Conservation (phyloP, 1,140 invertebrate genomes). For the Drosophila sp. region DNA sequence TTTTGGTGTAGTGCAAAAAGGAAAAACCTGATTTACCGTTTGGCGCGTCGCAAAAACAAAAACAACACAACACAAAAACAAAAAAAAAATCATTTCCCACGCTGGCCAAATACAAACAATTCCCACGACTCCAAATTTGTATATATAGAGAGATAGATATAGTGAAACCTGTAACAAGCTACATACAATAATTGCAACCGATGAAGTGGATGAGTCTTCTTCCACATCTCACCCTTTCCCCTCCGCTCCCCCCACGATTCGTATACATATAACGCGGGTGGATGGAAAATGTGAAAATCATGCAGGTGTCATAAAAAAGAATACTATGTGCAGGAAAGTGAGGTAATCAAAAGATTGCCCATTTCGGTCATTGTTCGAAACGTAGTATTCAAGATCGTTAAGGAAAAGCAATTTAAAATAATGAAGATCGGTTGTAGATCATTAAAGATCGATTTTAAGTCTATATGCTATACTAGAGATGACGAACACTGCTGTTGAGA, state of each 20-base stretch:
- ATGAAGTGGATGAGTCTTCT: constrained; percentile 51
- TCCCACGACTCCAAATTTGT: constrained; percentile 81
- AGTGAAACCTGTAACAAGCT: constrained; percentile 73
- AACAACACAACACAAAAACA: constrained; percentile 25
- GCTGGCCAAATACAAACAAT: constrained; percentile 68
- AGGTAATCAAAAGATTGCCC: constrained; percentile 46
- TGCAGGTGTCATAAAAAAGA: constrained; percentile 75
- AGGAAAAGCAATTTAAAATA: constrained; percentile 49
- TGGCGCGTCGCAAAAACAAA: constrained; percentile 34
- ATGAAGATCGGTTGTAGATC: constrained; percentile 48
- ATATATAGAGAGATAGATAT: constrained; percentile 66
- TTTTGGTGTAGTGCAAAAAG: constrained; percentile 44
- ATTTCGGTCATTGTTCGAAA: neutral
- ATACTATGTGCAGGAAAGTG: constrained; percentile 13
- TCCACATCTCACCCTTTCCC: neutral
- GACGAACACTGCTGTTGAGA: constrained; percentile 6
- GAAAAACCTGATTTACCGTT: constrained; percentile 79
- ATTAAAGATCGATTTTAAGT: constrained; percentile 36
- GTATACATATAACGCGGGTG: constrained; percentile 29
- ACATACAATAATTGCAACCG: constrained; percentile 66
- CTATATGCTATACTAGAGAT: constrained; percentile 45
- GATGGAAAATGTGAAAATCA: constrained; percentile 78
- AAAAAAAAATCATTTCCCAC: constrained; percentile 59
- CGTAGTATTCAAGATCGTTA: constrained; percentile 27
- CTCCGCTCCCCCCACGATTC: neutral